Evolutionary conservation across 2,888 invertebrate genomes (phyloP).

Genomic region (Rhopalosiphum nymphaeae): DNA sequence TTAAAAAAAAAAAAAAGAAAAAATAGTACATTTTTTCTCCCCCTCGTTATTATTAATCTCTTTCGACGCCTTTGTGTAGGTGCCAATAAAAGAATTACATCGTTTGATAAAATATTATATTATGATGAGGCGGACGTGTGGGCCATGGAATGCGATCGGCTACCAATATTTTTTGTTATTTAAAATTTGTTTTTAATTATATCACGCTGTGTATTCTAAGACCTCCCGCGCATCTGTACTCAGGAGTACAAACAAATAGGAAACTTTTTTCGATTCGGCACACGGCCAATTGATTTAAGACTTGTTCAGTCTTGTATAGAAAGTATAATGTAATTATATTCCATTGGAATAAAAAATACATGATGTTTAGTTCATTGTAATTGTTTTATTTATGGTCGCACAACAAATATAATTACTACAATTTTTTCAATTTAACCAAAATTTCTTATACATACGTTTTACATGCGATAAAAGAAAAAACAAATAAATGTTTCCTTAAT

Average conservation of each 20-base stretch:
- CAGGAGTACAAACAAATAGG: neutral
- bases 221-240: neutral
- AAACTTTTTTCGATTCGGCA: conserved; percentile 1
- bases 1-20: neutral
- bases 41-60: conserved; percentile 28
- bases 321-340: neutral
- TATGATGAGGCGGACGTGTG: neutral
- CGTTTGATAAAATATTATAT: neutral
- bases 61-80: conserved; percentile 22
- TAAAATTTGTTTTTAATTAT: conserved; percentile 46
- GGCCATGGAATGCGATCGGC: conserved; percentile 5
- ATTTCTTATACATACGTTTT: neutral
- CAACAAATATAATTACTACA: neutral
- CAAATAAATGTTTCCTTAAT: neutral
- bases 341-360: neutral
- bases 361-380: neutral
- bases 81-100: conserved; percentile 18
- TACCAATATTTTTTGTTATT: conserved; percentile 17
- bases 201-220: conserved; percentile 20
- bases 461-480: neutral
- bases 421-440: neutral
- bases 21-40: conserved; percentile 8
- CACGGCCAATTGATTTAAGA: neutral
- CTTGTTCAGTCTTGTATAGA: neutral
- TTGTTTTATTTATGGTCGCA: neutral